These are phyloP conservation scores for Lutraria rhynchaena DNA, from an alignment of 1,140 invertebrate species.

Conservation along the genomic window DNA sequence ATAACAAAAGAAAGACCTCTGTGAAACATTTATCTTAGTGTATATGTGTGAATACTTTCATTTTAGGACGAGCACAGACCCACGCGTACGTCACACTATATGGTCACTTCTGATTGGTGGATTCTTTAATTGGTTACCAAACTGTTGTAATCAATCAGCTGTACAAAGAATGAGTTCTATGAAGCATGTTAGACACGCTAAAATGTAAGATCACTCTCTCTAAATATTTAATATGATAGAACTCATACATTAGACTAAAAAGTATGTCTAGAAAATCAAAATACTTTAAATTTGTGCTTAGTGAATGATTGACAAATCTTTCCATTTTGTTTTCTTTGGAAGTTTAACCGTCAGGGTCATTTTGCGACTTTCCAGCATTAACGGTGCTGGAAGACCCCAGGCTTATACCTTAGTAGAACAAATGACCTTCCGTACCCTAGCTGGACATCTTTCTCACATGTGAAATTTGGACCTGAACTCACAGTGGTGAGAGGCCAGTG, in stretches of 20 bases:
- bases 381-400: too few relatives aligned
- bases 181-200: conserved; percentile 48
- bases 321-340: neutral
- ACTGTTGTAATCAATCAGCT: conserved; percentile 64
- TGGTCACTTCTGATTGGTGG: conserved; percentile 51
- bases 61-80: conserved; percentile 57
- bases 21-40: too few relatives aligned
- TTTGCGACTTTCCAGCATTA: too few relatives aligned
- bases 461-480: too few relatives aligned
- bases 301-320: neutral
- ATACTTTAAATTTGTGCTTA: neutral
- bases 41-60: too few relatives aligned
- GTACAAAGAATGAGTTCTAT: conserved; percentile 63
- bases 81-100: conserved; percentile 54
- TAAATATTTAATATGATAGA: neutral
- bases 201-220: conserved; percentile 47
- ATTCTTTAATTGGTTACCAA: conserved; percentile 64
- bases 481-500: too few relatives aligned
- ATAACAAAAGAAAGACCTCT: too few relatives aligned
- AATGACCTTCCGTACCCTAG: too few relatives aligned
- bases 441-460: too few relatives aligned
- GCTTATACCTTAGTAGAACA: too few relatives aligned
- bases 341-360: neutral
- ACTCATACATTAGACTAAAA: neutral
- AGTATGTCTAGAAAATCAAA: neutral